These are phyloP conservation scores for Anthophora plumipes DNA, from an alignment of 2,888 invertebrate species.

Conservation along the genomic window DNA sequence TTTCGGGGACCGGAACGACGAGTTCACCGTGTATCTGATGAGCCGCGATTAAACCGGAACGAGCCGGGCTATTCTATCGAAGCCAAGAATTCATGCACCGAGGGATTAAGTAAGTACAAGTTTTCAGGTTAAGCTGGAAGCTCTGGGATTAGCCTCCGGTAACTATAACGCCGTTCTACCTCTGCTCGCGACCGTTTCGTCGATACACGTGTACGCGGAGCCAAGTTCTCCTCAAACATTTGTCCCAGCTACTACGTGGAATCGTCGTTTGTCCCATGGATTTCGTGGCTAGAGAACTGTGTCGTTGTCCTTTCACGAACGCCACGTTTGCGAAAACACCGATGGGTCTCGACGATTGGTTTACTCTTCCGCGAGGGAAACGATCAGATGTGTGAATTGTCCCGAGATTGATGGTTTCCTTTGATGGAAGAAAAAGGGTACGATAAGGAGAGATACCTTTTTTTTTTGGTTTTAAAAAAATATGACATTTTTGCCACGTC, in stretches of 20 bases:
- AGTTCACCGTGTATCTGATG: conserved; percentile 28
- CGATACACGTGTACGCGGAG: conserved; percentile 53
- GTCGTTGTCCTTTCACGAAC: conserved; percentile 1
- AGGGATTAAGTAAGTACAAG: conserved; percentile 72
- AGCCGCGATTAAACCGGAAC: conserved; percentile 46
- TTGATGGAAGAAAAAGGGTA: background rate
- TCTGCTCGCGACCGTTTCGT: conserved; percentile 42
- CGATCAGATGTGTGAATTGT: no score
- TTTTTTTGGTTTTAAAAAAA: background rate
- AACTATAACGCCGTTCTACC: conserved; percentile 54
- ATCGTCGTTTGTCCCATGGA: conserved; percentile 41
- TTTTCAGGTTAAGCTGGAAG: conserved; percentile 75
- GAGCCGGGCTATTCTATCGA: conserved; percentile 43
- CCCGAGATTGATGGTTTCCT: no score
- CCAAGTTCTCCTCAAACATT: conserved; percentile 65
- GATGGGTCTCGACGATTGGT: background rate
- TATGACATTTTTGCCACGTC: background rate
- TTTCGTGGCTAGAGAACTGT: conserved; percentile 13
- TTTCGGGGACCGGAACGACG: conserved; percentile 20
- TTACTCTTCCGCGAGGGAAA: no score
- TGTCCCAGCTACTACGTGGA: conserved; percentile 35
- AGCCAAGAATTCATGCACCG: conserved; percentile 66
- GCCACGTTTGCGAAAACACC: background rate
- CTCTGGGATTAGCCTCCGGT: conserved; percentile 64
- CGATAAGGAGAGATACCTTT: background rate